A percentile compares a stretch with the other conserved stretches of the same genome.
Evolutionary conservation across 2,888 invertebrate genomes (phyloP).

Genomic region (Drepana falcataria): DNA sequence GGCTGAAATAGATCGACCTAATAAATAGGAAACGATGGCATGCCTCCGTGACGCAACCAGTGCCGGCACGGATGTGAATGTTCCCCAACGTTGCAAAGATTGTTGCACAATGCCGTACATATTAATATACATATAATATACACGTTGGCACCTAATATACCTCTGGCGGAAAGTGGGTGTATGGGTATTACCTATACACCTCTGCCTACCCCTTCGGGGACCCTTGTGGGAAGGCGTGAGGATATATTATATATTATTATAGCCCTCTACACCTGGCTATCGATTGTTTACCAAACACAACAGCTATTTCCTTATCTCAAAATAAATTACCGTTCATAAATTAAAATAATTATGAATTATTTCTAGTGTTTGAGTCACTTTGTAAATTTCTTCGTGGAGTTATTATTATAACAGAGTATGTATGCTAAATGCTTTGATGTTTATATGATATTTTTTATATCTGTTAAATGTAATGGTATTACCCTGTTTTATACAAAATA

Average conservation of each 20-base stretch:
- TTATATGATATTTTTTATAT: too few relatives aligned
- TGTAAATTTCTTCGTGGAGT: neutral
- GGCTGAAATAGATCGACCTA: constrained; percentile 66
- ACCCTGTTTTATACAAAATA: too few relatives aligned
- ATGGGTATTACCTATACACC: too few relatives aligned
- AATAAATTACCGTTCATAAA: neutral
- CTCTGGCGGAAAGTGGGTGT: too few relatives aligned
- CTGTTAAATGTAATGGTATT: too few relatives aligned
- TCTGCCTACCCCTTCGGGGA: too few relatives aligned
- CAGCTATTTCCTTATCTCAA: constrained; percentile 3
- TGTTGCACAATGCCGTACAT: constrained; percentile 45
- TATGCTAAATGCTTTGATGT: neutral
- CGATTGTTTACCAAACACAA: constrained; percentile 20
- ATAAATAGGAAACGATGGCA: constrained; percentile 58
- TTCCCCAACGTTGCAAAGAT: constrained; percentile 21
- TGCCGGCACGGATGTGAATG: constrained; percentile 45
- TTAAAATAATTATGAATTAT: neutral
- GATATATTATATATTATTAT: too few relatives aligned
- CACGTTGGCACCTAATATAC: too few relatives aligned
- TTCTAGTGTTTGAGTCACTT: neutral
- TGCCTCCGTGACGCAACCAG: constrained; percentile 50
- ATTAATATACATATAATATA: constrained; percentile 29
- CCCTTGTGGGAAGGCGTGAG: too few relatives aligned
- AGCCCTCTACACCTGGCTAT: constrained; percentile 14
- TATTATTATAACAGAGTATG: neutral